A percentile compares a stretch with the other conserved stretches of the same genome.
These are phyloP conservation scores for Erythrolamprus reginae DNA, from an alignment of 2,113 vertebrate species.

Conservation along the genomic window DNA sequence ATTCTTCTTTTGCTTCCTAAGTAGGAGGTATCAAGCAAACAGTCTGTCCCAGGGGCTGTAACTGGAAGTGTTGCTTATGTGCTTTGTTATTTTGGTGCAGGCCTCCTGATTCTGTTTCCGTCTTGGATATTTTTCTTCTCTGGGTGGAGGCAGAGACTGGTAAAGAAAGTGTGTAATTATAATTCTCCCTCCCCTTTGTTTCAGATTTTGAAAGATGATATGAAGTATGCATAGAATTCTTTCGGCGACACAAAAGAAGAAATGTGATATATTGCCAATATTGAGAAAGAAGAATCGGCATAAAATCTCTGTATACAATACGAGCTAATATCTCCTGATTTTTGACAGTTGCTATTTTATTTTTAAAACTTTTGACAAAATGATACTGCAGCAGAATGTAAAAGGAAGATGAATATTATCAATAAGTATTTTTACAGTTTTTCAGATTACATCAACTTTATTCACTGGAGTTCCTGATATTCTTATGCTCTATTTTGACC, in stretches of 20 bases:
- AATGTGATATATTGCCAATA: slow-evolving; percentile 24
- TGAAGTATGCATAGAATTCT: slow-evolving; percentile 40
- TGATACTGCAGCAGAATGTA: slow-evolving; percentile 34
- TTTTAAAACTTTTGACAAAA: background rate
- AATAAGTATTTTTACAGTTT: slow-evolving; percentile 4
- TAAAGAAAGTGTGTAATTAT: background rate
- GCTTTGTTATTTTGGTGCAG: background rate
- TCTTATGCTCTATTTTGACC: background rate
- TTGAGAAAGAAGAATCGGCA: slow-evolving; percentile 43
- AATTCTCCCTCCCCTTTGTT: slow-evolving; percentile 25
- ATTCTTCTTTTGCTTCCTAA: background rate
- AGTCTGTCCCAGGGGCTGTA: background rate
- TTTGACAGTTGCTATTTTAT: slow-evolving; percentile 28
- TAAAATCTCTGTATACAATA: slow-evolving; percentile 12
- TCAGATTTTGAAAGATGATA: slow-evolving; percentile 48
- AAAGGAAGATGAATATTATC: slow-evolving; percentile 28
- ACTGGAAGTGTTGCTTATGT: background rate
- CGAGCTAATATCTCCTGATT: slow-evolving; percentile 2
- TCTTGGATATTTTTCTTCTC: background rate
- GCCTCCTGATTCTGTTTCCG: background rate
- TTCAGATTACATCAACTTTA: slow-evolving; percentile 28
- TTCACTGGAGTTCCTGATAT: background rate
- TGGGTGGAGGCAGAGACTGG: background rate
- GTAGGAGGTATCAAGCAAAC: background rate
- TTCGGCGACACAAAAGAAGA: slow-evolving; percentile 28